phyloP scores from a whole-genome alignment of 92 coral and sea anemone species.

The Phenganax marumi region DNA sequence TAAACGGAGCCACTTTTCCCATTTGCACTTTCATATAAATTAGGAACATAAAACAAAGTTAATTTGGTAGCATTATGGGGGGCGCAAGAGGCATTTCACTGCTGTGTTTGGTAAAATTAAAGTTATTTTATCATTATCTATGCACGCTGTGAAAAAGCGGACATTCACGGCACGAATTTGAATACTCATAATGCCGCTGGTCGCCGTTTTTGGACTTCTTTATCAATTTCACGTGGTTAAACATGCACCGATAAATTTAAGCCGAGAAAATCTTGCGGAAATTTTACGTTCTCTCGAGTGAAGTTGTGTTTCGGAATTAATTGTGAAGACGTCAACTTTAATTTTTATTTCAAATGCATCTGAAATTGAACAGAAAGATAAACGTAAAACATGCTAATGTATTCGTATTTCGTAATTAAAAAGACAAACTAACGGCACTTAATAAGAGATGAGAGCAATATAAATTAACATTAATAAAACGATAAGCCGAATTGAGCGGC shows the following conservation, averaged over 20 bases:
- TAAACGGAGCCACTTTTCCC: not conserved
- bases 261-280: too few relatives aligned
- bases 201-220: not conserved
- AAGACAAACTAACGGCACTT: slow-evolving; percentile 9
- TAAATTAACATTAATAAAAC: slow-evolving; percentile 19
- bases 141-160: not conserved
- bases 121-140: slow-evolving; percentile 12
- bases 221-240: too few relatives aligned
- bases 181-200: not conserved
- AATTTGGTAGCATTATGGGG: not conserved
- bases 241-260: too few relatives aligned
- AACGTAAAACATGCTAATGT: slow-evolving; percentile 7
- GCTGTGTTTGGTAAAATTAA: not conserved
- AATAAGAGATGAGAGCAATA: slow-evolving; percentile 3
- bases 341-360: too few relatives aligned
- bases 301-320: too few relatives aligned
- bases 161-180: slow-evolving; percentile 1
- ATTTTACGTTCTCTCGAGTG: too few relatives aligned
- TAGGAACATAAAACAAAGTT: slow-evolving; percentile 9
- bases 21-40: not conserved
- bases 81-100: slow-evolving; percentile 2
- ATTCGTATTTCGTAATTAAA: slow-evolving; percentile 15
- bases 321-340: too few relatives aligned
- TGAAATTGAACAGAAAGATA: too few relatives aligned
- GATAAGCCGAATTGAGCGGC: slow-evolving; percentile 12